A percentile compares a stretch with the other conserved stretches of the same genome.
Conservation (phyloP, 1,140 invertebrate species). For the Heterodera schachtii region DNA sequence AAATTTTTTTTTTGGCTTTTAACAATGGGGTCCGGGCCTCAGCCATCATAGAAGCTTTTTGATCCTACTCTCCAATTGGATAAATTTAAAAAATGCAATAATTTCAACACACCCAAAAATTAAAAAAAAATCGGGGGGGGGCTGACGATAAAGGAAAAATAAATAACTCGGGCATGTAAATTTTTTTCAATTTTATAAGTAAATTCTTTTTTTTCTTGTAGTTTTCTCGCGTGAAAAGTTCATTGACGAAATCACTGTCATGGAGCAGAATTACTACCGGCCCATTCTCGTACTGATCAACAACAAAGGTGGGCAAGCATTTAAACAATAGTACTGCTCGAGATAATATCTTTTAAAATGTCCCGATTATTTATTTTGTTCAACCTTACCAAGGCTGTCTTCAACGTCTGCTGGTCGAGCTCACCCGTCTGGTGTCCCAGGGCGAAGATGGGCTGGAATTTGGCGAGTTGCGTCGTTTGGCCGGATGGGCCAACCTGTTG, state of each 20-base stretch:
- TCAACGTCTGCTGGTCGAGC: background rate
- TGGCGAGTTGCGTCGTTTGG: constrained; percentile 1
- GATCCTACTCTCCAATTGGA: no score
- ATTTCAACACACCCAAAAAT: no score
- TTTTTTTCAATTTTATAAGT: background rate
- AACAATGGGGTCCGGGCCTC: no score
- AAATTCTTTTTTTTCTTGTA: constrained; percentile 7
- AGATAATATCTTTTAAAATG: no score
- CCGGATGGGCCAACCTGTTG: constrained; percentile 22
- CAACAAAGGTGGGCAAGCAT: background rate
- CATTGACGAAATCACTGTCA: constrained; percentile 5
- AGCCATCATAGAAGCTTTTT: no score
- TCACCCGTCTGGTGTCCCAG: constrained; percentile 9
- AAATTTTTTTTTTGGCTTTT: no score
- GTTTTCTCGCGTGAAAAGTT: constrained; percentile 14
- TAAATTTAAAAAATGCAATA: no score
- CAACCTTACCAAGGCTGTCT: background rate
- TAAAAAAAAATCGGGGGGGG: no score
- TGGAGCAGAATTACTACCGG: constrained; percentile 23
- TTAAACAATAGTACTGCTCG: background rate
- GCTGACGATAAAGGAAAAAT: no score
- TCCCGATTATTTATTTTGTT: no score
- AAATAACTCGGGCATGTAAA: background rate
- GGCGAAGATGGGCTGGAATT: background rate
- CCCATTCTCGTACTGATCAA: constrained; percentile 3